Evolutionary conservation across 2,113 vertebrate genomes (phyloP).

Genomic region (Ceuthmochares aereus): DNA sequence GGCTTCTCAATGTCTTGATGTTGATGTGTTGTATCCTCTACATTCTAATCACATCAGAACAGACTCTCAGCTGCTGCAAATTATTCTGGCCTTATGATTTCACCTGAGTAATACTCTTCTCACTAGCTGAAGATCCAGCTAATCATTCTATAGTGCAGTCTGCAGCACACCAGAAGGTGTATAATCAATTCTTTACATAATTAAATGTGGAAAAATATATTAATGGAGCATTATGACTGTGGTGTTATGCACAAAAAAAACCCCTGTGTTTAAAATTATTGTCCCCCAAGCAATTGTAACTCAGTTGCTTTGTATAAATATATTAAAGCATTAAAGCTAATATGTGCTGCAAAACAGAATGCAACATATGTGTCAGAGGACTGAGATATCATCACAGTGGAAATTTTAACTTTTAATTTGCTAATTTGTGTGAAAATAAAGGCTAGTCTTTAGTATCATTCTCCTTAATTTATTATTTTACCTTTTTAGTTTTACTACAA

Average conservation of each 20-base stretch:
- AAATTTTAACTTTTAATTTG: neutral
- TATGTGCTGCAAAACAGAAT: neutral
- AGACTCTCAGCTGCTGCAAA: neutral
- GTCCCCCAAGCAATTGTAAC: neutral
- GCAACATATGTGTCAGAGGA: neutral
- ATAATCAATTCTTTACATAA: conserved; percentile 9
- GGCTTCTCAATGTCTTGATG: neutral
- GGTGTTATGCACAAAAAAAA: neutral
- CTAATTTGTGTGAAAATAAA: neutral
- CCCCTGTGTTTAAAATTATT: conserved; percentile 31
- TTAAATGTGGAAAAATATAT: conserved; percentile 11
- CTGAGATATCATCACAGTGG: neutral
- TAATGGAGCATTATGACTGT: neutral
- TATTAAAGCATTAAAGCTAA: conserved; percentile 17
- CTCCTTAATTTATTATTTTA: neutral
- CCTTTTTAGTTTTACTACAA: neutral
- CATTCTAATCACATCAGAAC: neutral
- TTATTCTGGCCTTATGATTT: neutral
- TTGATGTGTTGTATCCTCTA: neutral
- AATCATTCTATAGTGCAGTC: neutral
- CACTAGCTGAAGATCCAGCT: neutral
- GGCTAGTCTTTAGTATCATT: neutral
- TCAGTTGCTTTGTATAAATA: neutral
- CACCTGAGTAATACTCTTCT: neutral
- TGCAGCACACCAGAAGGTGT: neutral